Percentiles rank a stretch among this genome's conserved stretches.
Evolutionary conservation across 2,113 vertebrate species (phyloP).

Genomic region (Butorides virescens): DNA sequence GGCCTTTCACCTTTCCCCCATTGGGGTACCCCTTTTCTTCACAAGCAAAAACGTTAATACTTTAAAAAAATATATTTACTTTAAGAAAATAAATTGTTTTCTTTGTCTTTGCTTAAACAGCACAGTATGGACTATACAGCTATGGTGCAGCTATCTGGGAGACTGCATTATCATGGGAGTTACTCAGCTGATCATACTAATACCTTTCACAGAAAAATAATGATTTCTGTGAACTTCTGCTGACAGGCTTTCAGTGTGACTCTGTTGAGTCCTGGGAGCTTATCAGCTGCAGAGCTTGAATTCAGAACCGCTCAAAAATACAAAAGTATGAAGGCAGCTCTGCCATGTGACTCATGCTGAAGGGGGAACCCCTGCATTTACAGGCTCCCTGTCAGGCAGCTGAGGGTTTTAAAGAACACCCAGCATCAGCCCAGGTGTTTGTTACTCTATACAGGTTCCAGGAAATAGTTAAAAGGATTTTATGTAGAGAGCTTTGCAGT

Average conservation of each 20-base stretch:
- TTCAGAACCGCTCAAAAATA: background rate
- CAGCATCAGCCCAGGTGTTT: background rate
- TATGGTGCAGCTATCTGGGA: background rate
- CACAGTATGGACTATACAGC: fast-evolving
- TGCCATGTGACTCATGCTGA: background rate
- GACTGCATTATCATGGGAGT: background rate
- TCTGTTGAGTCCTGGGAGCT: background rate
- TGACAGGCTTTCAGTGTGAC: background rate
- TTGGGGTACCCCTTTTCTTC: background rate
- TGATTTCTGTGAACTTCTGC: background rate
- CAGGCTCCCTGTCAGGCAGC: background rate
- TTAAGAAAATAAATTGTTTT: background rate
- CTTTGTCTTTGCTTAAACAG: background rate
- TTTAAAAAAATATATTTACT: background rate
- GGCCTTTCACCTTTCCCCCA: background rate
- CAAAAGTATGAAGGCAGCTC: background rate
- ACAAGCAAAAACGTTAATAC: background rate
- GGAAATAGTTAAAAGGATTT: background rate
- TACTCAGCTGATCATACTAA: background rate
- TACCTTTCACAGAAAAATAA: background rate
- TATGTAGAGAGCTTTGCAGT: background rate
- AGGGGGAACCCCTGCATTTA: background rate
- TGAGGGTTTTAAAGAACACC: background rate
- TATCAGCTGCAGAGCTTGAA: background rate
- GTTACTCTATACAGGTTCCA: background rate